Base-by-base conservation (phyloP, 2,888 invertebrate species). In the Cheilosia scutellata region DNA sequence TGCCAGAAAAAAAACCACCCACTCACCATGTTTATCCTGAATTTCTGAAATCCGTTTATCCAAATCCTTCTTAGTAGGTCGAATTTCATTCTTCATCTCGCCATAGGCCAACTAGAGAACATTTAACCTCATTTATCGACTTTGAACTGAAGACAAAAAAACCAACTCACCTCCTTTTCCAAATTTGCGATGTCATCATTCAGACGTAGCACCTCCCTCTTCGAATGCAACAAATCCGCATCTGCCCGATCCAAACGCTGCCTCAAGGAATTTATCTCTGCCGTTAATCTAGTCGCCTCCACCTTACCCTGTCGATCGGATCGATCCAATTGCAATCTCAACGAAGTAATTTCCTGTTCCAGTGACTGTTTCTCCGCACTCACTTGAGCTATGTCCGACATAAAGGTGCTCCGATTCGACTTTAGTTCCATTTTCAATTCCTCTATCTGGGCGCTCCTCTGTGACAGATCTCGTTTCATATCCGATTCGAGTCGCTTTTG, bases 21-120 rank as follows among this genome's bases (percentile, higher is more conserved):
- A 93, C 95, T 93, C 94, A 97, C 97, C 96, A 93, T 97, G 96
- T 91, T 96, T 97, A 33, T 95, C 95, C 90, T 97, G 97, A 94
- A 97, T 95, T 71, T 96, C 95, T 87, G 95, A 95, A 57, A 97
- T 94, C 93, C 96, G 95, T 20, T 95, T 94, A 31, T 95, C 94
- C 71, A 97, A 90, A 90, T 96, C 96, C 89, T 95, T 95, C 68
- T 96, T 96, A 74, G 92, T 92, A 88, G 94, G 94, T 13, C 94
- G 93, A 86, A 94, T 93, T 88, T 94, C 93, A 87, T 94, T 94
- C 62, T 94, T 94, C 74, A 95, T 89, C 88, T 93, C 94, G 49
- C 94, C 94, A 92, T 95, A 93, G n/a, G 94, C 94, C 88, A 95
- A 89, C 95, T 95, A 88, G 88, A 77, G 78, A 37, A 44, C 6